These are phyloP conservation scores for Dromas ardeola DNA, from an alignment of 2,113 vertebrate species.

Conservation along the genomic window DNA sequence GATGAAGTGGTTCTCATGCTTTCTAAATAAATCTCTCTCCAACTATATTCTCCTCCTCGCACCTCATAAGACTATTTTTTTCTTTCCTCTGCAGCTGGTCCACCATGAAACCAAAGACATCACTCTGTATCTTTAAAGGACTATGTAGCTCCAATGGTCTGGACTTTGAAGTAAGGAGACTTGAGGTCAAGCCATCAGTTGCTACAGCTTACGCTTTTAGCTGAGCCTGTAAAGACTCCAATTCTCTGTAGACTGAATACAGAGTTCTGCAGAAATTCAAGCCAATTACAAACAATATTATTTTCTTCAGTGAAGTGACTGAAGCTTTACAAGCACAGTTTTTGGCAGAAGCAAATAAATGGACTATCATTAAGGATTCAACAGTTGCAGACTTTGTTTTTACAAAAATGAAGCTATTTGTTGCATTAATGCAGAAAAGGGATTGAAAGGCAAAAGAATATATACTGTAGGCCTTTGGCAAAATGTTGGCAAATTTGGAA, in stretches of 20 bases:
- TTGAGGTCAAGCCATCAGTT: background rate
- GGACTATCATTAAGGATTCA: background rate
- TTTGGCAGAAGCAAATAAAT: slow-evolving; percentile 32
- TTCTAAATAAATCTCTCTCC: background rate
- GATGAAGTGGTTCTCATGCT: background rate
- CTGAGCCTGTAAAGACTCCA: background rate
- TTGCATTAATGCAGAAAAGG: background rate
- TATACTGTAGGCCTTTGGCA: background rate
- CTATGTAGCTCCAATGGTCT: background rate
- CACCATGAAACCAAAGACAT: background rate
- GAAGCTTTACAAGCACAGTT: slow-evolving; percentile 5
- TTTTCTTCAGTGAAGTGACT: background rate
- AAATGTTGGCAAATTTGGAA: background rate
- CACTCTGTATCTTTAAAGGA: background rate
- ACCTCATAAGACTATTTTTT: background rate
- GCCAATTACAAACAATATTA: background rate
- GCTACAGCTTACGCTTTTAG: background rate
- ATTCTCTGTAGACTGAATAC: background rate
- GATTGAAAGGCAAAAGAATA: background rate
- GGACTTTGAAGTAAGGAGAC: background rate
- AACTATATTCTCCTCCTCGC: background rate
- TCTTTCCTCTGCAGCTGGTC: background rate
- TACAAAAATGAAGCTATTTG: background rate
- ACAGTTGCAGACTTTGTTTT: slow-evolving; percentile 21
- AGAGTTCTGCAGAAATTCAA: slow-evolving; percentile 2